Conservation (phyloP, 2,797 vertebrate genomes). For the Australoheros facetus region DNA sequence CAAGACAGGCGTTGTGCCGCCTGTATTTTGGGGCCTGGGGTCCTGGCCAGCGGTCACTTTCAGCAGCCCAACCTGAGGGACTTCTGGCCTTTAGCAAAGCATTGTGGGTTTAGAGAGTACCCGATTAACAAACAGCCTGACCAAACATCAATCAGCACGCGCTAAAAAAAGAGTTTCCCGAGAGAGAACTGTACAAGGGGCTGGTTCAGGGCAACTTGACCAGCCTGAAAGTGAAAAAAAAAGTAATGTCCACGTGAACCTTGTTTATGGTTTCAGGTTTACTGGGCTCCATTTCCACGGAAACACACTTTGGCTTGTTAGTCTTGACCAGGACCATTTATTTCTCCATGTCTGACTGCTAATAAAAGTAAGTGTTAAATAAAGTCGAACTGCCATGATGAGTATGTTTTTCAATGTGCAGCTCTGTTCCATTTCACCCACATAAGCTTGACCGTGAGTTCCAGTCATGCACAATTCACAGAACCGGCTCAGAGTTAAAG, state of each 20-base stretch:
- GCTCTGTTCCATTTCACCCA: conserved; percentile 8
- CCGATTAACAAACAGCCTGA: conserved; percentile 68
- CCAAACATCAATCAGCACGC: conserved; percentile 62
- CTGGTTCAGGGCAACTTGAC: conserved; percentile 61
- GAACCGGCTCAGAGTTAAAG: conserved; percentile 32
- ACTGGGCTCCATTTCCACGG: conserved; percentile 42
- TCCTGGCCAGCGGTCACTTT: conserved; percentile 62
- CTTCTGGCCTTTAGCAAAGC: conserved; percentile 63
- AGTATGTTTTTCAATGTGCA: conserved; percentile 18
- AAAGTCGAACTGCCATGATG: conserved; percentile 14
- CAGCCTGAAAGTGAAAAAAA: conserved; percentile 47
- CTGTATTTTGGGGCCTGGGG: conserved; percentile 63
- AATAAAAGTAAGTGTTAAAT: conserved; percentile 53
- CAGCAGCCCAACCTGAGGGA: conserved; percentile 63
- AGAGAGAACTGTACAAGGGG: conserved; percentile 54
- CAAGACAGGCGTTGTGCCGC: conserved; percentile 66
- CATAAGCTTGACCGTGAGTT: conserved; percentile 3
- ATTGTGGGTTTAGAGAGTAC: conserved; percentile 42
- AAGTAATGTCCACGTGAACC: conserved; percentile 49
- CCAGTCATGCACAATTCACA: conserved; percentile 18
- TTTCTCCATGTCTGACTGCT: conserved; percentile 49
- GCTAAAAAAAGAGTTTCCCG: conserved; percentile 64
- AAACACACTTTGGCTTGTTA: conserved; percentile 54
- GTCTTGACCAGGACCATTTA: conserved; percentile 38
- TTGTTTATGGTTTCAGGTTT: conserved; percentile 46